Evolutionary conservation across 2,888 invertebrate genomes (phyloP).

Genomic region (Eilema caniola): DNA sequence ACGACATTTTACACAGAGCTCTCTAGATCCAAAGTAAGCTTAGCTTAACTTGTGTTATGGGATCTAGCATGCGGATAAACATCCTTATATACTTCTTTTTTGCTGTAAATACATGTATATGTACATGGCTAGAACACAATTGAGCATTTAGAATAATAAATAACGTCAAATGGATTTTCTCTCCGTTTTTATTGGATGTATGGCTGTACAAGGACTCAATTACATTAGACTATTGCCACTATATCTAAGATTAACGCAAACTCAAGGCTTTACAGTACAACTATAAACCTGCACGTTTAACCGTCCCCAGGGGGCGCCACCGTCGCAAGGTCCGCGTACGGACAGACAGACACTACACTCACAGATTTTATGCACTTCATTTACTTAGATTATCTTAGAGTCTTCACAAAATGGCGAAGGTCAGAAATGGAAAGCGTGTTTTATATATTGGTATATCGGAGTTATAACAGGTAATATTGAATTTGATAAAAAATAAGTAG

Average conservation of each 20-base stretch:
- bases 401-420: slow-evolving; percentile 8
- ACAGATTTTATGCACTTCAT: slow-evolving; percentile 17
- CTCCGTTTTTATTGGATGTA: neutral
- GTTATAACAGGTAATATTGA: neutral
- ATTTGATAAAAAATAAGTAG: neutral
- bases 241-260: neutral
- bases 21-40: too few relatives aligned
- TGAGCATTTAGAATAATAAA: too few relatives aligned
- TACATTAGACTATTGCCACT: neutral
- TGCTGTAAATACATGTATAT: too few relatives aligned
- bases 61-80: too few relatives aligned
- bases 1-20: too few relatives aligned
- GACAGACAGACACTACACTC: slow-evolving; percentile 8
- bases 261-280: neutral
- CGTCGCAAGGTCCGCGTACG: neutral
- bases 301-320: neutral
- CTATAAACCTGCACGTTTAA: slow-evolving; percentile 16
- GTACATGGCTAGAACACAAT: too few relatives aligned
- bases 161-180: neutral
- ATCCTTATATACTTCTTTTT: too few relatives aligned
- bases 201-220: neutral
- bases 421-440: slow-evolving; percentile 11
- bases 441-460: neutral
- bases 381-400: slow-evolving; percentile 9
- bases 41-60: too few relatives aligned